These are phyloP conservation scores for Nomada lathburiana DNA, from an alignment of 2,888 invertebrate genomes.

Conservation along the genomic window DNA sequence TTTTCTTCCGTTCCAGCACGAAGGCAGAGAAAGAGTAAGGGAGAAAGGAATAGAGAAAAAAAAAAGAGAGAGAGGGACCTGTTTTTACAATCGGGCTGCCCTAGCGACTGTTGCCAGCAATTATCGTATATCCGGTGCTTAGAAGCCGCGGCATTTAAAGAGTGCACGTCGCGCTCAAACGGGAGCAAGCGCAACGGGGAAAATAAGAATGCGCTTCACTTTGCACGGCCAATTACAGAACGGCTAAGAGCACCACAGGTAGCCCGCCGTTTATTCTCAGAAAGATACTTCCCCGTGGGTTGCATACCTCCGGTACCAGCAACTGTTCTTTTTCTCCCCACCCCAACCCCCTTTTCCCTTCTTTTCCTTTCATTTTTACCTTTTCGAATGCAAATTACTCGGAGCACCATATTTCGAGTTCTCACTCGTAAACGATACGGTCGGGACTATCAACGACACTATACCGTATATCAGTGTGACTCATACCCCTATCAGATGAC, in stretches of 20 bases:
- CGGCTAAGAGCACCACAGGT: conserved; percentile 58
- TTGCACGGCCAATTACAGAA: conserved; percentile 71
- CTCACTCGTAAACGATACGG: conserved; percentile 17
- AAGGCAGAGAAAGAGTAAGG: conserved; percentile 10
- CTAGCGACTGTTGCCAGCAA: conserved; percentile 62
- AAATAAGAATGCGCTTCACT: conserved; percentile 69
- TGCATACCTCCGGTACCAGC: conserved; percentile 56
- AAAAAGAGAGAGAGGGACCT: conserved; percentile 13
- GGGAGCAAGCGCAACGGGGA: conserved; percentile 48
- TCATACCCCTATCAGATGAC: conserved; percentile 62
- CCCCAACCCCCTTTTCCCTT: not conserved
- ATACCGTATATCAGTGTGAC: conserved; percentile 34
- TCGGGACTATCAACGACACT: conserved; percentile 26
- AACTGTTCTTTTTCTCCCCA: not conserved
- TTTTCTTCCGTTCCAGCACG: conserved; percentile 23
- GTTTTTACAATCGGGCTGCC: conserved; percentile 63
- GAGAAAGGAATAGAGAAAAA: no score
- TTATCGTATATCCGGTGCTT: conserved; percentile 74
- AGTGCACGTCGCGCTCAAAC: conserved; percentile 53
- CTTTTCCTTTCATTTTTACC: conserved; percentile 14
- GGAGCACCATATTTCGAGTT: conserved; percentile 45
- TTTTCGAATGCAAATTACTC: conserved; percentile 55
- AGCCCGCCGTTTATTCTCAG: conserved; percentile 64
- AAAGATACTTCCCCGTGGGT: conserved; percentile 67
- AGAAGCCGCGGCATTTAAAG: conserved; percentile 64